Conservation (phyloP, 2,113 vertebrate genomes). For the Motacilla tschutschensis region DNA sequence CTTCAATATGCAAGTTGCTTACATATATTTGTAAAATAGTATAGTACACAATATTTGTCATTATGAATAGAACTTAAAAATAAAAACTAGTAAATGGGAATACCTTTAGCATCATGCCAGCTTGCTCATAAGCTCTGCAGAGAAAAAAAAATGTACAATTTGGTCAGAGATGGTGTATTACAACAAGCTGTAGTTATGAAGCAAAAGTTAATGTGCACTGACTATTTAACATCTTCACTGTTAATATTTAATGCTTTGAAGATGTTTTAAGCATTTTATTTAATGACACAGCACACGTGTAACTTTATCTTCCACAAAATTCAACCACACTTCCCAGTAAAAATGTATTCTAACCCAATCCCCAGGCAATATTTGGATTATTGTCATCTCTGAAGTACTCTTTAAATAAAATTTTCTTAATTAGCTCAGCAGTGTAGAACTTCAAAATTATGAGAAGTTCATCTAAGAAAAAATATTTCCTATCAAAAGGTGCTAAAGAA, state of each 20-base stretch:
- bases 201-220: neutral
- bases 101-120: conserved; percentile 98
- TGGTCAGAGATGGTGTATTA: neutral
- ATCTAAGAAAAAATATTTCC: neutral
- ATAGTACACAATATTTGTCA: neutral
- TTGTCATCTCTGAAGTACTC: neutral
- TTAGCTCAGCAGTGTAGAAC: neutral
- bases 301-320: neutral
- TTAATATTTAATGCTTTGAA: neutral
- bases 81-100: neutral
- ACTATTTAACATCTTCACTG: neutral
- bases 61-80: neutral
- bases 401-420: neutral
- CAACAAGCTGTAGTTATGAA: neutral
- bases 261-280: neutral
- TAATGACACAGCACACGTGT: fast-evolving
- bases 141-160: conserved; percentile 16
- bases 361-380: neutral
- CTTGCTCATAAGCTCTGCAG: conserved; percentile 92
- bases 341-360: neutral
- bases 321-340: neutral
- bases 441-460: neutral
- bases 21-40: neutral
- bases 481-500: neutral
- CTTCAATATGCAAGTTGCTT: neutral